Conservation (phyloP, 2,797 vertebrate species). For the Yasuhikotakia modesta region DNA sequence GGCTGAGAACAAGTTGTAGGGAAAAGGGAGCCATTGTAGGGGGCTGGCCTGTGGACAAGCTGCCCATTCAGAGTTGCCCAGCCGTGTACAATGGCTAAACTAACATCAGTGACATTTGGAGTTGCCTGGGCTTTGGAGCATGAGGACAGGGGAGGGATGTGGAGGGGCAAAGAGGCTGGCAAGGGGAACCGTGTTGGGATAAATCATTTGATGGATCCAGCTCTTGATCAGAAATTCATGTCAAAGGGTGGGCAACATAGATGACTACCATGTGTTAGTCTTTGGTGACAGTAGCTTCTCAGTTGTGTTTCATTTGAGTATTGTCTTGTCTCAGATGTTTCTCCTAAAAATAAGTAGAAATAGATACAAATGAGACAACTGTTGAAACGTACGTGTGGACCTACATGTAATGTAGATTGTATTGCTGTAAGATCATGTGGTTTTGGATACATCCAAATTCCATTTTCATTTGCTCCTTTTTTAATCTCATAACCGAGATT, state of each 20-base stretch:
- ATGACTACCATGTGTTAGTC: slow-evolving; percentile 61
- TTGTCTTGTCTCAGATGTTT: too few species aligned
- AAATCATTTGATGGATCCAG: slow-evolving; percentile 65
- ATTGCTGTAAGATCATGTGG: too few species aligned
- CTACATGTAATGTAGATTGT: too few species aligned
- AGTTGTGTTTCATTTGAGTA: too few species aligned
- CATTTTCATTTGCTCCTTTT: too few species aligned
- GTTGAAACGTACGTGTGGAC: too few species aligned
- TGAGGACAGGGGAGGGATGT: slow-evolving; percentile 64
- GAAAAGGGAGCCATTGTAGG: slow-evolving; percentile 82
- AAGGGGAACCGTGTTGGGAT: slow-evolving; percentile 66
- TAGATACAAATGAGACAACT: too few species aligned
- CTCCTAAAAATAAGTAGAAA: too few species aligned
- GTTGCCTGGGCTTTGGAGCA: slow-evolving; percentile 74
- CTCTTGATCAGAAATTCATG: slow-evolving; percentile 77
- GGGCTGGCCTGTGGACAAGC: slow-evolving; percentile 86
- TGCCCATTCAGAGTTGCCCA: slow-evolving; percentile 87
- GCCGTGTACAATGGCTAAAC: slow-evolving; percentile 94
- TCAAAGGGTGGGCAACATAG: slow-evolving; percentile 66
- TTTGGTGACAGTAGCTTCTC: not conserved
- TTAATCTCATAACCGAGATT: too few species aligned
- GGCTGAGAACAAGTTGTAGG: slow-evolving; percentile 78
- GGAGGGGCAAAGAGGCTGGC: slow-evolving; percentile 52
- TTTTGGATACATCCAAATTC: too few species aligned
- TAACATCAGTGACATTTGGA: slow-evolving; percentile 88